Base-by-base conservation (phyloP, 2,888 invertebrate genomes). In the Lissonota sp. region DNA sequence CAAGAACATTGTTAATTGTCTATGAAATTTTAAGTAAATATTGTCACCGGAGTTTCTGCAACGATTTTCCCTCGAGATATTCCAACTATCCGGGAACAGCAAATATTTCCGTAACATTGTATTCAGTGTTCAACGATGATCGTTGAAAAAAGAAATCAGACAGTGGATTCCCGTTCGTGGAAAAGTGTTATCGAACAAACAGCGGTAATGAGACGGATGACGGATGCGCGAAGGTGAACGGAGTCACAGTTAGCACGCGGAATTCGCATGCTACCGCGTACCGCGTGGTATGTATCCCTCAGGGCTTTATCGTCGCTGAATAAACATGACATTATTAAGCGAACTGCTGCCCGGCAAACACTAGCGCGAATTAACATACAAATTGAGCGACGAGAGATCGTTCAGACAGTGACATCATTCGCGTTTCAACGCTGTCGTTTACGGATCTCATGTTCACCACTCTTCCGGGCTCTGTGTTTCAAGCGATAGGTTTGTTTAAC, bases 281-380 rank as follows among this genome's bases (percentile, higher is more conserved):
- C 7, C 53, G 49, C 60, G 66, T 46, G 44, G 76, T 60, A 42
- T 71, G 70, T 60, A 58, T 64, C 66, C 66, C 79, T 79, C 67
- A 69, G 87, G 85, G 90, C 91, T 89, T 91, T 91, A 91, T 91
- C 89, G 91, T 91, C 91, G 89, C 91, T 92, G 92, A 92, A 92
- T 92, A 92, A 92, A 91, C 92, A 92, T 92, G 91, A 91, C 91
- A 92, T 92, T 91, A 92, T 92, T 91, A 92, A 92, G 91, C 91
- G 91, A 87, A 90, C 91, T 90, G 89, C 89, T 89, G 91, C 86
- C 89, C 90, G 88, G 88, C 90, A 90, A 92, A 91, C 91, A 89
- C 89, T 90, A 26, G 26, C 88, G 88, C 88, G 88, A 91, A 92
- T 92, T 92, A 92, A 91, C 92, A 92, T 92, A 92, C 91, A 92